phyloP scores from a whole-genome alignment of 2,797 vertebrate species.

The Stomatorhinus walkeri region DNA sequence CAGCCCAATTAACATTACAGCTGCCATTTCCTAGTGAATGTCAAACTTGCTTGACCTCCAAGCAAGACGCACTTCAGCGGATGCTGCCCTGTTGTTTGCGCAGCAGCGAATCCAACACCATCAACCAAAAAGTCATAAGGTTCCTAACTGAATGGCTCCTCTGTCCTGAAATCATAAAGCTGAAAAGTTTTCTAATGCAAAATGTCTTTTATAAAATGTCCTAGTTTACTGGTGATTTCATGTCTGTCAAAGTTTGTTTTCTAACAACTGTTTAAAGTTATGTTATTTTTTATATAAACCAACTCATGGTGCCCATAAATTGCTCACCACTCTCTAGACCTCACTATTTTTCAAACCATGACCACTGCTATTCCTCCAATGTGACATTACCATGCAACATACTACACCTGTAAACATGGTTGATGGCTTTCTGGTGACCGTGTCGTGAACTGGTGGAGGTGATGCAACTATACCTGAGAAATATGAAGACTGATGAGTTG shows the following conservation, averaged over 20 bases:
- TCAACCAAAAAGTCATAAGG: neutral
- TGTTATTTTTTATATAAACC: neutral
- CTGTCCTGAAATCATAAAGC: neutral
- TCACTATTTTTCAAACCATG: neutral
- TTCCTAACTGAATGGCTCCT: neutral
- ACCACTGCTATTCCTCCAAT: neutral
- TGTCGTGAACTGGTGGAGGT: neutral
- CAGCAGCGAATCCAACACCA: neutral
- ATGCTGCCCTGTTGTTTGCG: neutral
- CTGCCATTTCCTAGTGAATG: neutral
- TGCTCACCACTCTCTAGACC: neutral
- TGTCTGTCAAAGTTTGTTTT: neutral
- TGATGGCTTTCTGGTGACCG: neutral
- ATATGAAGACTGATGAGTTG: neutral
- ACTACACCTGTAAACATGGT: neutral
- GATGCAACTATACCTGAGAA: neutral
- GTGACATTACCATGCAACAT: neutral
- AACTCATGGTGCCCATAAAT: neutral
- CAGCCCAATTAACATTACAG: neutral
- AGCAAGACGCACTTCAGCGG: neutral
- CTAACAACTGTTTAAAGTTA: neutral
- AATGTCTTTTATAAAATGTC: neutral
- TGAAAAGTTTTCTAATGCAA: neutral
- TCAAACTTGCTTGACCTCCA: neutral
- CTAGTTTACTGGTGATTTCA: too few species aligned